Evolutionary conservation across 2,888 invertebrate species (phyloP).

Genomic region (Oeneis ivallda): DNA sequence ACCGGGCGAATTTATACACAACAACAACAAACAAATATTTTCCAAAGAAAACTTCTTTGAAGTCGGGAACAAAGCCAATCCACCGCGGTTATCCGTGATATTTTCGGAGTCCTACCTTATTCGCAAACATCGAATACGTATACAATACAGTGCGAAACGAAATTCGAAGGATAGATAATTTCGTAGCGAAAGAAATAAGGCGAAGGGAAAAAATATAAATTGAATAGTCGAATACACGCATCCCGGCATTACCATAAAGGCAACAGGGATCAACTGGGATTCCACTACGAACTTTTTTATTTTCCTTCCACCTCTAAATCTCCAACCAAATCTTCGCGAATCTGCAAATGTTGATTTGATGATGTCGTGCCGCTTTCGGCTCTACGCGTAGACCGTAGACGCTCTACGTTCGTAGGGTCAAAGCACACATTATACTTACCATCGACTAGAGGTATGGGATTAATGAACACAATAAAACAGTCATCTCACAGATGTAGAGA

Average conservation of each 20-base stretch:
- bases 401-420: conserved; percentile 26
- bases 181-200: conserved; percentile 78
- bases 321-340: conserved; percentile 80
- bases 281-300: conserved; percentile 82
- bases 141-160: conserved; percentile 82
- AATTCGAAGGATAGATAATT: conserved; percentile 82
- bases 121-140: conserved; percentile 78
- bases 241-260: conserved; percentile 81
- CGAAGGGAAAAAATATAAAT: conserved; percentile 80
- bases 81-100: conserved; percentile 78
- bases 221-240: conserved; percentile 82
- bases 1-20: conserved; percentile 65
- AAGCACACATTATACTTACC: background rate
- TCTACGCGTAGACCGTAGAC: conserved; percentile 27
- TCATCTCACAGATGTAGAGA: too few relatives aligned
- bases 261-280: conserved; percentile 80
- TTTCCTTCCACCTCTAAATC: conserved; percentile 82
- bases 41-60: conserved; percentile 76
- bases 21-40: conserved; percentile 74
- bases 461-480: too few relatives aligned
- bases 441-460: background rate
- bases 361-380: conserved; percentile 55
- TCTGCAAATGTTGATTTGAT: conserved; percentile 83
- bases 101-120: conserved; percentile 79
- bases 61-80: conserved; percentile 79